These are phyloP conservation scores for Cardiocondyla obscurior DNA, from an alignment of 1,140 invertebrate genomes.

Conservation along the genomic window DNA sequence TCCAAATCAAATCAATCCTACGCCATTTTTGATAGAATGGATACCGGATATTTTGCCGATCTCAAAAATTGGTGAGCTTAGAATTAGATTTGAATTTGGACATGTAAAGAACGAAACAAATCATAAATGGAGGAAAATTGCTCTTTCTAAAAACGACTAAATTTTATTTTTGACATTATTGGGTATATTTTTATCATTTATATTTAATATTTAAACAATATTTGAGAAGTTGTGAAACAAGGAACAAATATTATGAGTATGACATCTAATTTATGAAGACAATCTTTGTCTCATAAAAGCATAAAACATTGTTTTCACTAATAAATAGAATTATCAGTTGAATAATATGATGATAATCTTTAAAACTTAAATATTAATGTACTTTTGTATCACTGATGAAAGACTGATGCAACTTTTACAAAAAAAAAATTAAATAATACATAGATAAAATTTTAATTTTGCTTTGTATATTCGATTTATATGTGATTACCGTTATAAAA, in stretches of 20 bases:
- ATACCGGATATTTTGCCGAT: slow-evolving; percentile 90
- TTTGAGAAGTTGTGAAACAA: neutral
- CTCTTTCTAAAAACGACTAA: slow-evolving; percentile 73
- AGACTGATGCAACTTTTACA: slow-evolving; percentile 61
- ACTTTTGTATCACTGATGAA: slow-evolving; percentile 33
- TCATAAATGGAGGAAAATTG: slow-evolving; percentile 73
- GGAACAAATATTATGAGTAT: neutral
- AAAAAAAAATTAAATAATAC: neutral
- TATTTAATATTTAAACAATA: slow-evolving; percentile 16
- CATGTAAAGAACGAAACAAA: slow-evolving; percentile 81
- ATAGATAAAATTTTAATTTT: slow-evolving; percentile 15
- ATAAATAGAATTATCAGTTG: slow-evolving; percentile 1
- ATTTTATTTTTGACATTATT: slow-evolving; percentile 7
- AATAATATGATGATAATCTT: neutral
- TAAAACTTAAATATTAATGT: slow-evolving; percentile 10
- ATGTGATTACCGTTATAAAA: neutral
- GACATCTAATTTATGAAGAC: neutral
- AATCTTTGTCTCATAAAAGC: neutral
- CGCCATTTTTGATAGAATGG: slow-evolving; percentile 91
- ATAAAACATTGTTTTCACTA: neutral
- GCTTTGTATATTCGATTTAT: slow-evolving; percentile 1
- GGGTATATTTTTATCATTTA: slow-evolving; percentile 44
- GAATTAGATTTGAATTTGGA: slow-evolving; percentile 88
- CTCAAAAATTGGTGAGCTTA: slow-evolving; percentile 88
- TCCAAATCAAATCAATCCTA: slow-evolving; percentile 86